Percentiles rank a stretch among this genome's conserved stretches.
These are phyloP conservation scores for Ictalurus punctatus DNA, from an alignment of 2,113 vertebrate genomes.

Conservation along the genomic window DNA sequence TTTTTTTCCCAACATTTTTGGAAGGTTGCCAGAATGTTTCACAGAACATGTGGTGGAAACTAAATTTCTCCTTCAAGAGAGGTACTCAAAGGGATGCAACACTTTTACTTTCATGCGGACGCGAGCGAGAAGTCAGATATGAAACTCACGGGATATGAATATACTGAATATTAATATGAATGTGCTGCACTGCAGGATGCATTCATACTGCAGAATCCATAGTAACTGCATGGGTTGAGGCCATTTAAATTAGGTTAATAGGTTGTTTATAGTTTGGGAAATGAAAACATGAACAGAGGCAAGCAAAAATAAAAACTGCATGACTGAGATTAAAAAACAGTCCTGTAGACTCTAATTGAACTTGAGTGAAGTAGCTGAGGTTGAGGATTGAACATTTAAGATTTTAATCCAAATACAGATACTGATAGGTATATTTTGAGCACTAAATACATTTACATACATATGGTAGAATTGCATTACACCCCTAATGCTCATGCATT, in stretches of 20 bases:
- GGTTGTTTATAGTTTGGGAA: too few species aligned
- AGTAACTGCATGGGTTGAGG: not conserved
- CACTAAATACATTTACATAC: not conserved
- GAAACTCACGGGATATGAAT: not conserved
- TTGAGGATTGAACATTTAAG: not conserved
- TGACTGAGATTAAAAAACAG: not conserved
- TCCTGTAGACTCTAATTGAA: not conserved
- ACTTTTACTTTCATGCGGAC: not conserved
- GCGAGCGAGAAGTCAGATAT: not conserved
- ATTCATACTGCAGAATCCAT: not conserved
- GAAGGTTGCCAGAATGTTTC: not conserved
- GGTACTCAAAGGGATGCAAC: not conserved
- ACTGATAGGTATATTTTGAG: not conserved
- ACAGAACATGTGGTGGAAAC: not conserved
- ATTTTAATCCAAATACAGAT: not conserved
- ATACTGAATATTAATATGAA: not conserved
- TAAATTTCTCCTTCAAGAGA: not conserved
- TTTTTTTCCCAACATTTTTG: not conserved
- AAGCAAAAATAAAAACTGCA: not conserved
- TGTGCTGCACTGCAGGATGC: not conserved
- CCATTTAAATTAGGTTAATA: too few species aligned
- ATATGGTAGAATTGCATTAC: not conserved
- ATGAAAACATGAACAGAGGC: too few species aligned
- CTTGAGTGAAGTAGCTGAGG: not conserved
- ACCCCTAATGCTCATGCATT: not conserved